Percentiles rank a stretch among this genome's conserved stretches.
phyloP scores from a whole-genome alignment of 2,113 vertebrate genomes.

The Thryonomys swinderianus region DNA sequence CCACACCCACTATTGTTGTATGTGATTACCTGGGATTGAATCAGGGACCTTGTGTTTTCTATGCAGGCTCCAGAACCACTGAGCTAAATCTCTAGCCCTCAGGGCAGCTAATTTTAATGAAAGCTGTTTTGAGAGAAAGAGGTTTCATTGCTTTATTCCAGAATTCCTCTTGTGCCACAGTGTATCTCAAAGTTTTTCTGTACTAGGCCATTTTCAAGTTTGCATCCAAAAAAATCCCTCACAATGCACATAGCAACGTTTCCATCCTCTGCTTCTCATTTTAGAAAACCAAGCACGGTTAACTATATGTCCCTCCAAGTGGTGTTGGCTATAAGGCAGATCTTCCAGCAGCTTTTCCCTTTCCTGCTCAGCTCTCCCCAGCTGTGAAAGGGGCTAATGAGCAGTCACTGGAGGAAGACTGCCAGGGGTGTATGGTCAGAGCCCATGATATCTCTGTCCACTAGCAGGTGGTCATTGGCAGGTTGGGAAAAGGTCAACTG shows the following conservation, averaged over 20 bases:
- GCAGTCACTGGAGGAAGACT: too few relatives aligned
- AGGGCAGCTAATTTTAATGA: not conserved
- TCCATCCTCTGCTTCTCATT: not conserved
- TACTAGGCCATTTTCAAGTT: not conserved
- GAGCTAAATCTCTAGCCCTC: too few relatives aligned
- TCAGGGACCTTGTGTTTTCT: too few relatives aligned
- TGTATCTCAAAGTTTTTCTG: not conserved
- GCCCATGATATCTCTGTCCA: not conserved
- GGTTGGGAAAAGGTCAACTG: not conserved
- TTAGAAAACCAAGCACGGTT: constrained; percentile 37
- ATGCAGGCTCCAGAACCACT: too few relatives aligned
- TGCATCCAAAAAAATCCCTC: not conserved
- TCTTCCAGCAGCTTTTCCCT: not conserved
- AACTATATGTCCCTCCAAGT: constrained; percentile 18
- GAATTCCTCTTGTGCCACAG: not conserved
- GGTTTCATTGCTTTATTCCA: not conserved
- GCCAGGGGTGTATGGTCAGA: not conserved
- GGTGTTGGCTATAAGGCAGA: not conserved
- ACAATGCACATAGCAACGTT: not conserved
- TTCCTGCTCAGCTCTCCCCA: not conserved
- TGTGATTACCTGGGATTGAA: too few relatives aligned
- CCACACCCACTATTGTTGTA: too few relatives aligned
- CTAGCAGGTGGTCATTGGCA: not conserved
- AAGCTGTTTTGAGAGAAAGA: not conserved
- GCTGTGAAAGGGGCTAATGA: not conserved